phyloP scores from a whole-genome alignment of 1,140 invertebrate genomes.

The Aplysia californica region DNA sequence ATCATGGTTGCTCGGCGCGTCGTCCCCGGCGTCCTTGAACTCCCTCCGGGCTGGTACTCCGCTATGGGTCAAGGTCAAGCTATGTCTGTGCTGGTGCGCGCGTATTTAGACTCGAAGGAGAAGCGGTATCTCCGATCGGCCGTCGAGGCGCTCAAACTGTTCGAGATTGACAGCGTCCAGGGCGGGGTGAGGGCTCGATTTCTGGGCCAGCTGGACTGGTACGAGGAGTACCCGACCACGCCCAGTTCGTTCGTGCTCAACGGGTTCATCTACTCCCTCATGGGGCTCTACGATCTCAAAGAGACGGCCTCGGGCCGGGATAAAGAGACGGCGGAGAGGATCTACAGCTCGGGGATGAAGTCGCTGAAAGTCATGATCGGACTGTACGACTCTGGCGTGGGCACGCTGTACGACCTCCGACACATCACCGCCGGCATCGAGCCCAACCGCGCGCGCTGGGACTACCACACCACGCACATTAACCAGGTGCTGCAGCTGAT shows the following conservation, averaged over 20 bases:
- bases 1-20: conserved; percentile 89
- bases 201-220: conserved; percentile 84
- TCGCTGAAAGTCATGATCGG: conserved; percentile 91
- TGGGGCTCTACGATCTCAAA: conserved; percentile 94
- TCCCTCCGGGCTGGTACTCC: conserved; percentile 93
- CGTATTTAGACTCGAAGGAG: conserved; percentile 85
- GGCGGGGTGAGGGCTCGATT: conserved; percentile 84
- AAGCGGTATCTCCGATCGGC: conserved; percentile 84
- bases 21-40: conserved; percentile 77
- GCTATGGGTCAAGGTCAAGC: conserved; percentile 98
- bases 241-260: conserved; percentile 97
- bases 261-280: conserved; percentile 97
- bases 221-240: conserved; percentile 98
- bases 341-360: conserved; percentile 88
- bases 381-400: conserved; percentile 94
- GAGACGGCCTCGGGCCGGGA: conserved; percentile 65
- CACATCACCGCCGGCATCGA: conserved; percentile 87
- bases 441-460: conserved; percentile 91
- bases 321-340: conserved; percentile 59
- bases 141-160: conserved; percentile 82
- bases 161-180: conserved; percentile 75
- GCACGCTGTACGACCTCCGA: conserved; percentile 95
- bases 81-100: conserved; percentile 90
- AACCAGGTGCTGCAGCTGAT: conserved; percentile 93
- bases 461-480: conserved; percentile 98